Conservation (phyloP, 2,888 invertebrate genomes). For the Odontocolon sp. region DNA sequence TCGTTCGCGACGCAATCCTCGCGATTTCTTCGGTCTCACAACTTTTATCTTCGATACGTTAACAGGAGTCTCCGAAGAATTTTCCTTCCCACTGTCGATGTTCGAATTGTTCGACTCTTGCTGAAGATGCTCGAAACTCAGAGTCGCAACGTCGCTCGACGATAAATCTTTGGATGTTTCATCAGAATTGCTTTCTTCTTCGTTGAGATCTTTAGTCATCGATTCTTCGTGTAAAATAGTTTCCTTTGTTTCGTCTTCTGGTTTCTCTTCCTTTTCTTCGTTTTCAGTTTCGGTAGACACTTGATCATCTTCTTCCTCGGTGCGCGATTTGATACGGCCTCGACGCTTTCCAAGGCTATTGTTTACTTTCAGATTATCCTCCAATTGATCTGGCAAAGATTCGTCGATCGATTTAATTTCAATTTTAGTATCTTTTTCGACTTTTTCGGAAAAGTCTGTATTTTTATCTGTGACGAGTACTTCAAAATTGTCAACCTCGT, state of each 20-base stretch:
- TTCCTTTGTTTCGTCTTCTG: constrained; percentile 1
- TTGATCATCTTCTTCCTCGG: constrained; percentile 32
- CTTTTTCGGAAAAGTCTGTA: not conserved
- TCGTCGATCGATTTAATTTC: constrained; percentile 19
- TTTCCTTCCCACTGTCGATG: constrained; percentile 79
- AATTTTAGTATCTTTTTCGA: constrained; percentile 44
- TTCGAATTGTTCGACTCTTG: constrained; percentile 76
- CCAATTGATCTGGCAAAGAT: constrained; percentile 4
- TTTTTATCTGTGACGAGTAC: constrained; percentile 30
- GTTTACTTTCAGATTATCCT: constrained; percentile 30
- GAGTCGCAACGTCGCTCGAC: constrained; percentile 59
- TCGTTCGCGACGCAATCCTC: constrained; percentile 71
- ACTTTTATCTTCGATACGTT: constrained; percentile 73
- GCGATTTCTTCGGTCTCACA: constrained; percentile 74
- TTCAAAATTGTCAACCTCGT: constrained; percentile 1
- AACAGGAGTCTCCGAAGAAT: constrained; percentile 73
- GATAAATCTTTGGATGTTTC: not conserved
- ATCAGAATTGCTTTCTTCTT: not conserved
- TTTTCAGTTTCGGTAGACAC: constrained; percentile 28
- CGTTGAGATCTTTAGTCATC: constrained; percentile 7
- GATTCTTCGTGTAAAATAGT: not conserved
- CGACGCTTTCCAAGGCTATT: constrained; percentile 43
- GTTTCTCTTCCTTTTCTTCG: constrained; percentile 2
- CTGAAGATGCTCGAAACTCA: constrained; percentile 72
- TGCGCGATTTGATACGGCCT: constrained; percentile 45